Conservation (phyloP, 2,888 invertebrate species). For the Eupeodes luniger region DNA sequence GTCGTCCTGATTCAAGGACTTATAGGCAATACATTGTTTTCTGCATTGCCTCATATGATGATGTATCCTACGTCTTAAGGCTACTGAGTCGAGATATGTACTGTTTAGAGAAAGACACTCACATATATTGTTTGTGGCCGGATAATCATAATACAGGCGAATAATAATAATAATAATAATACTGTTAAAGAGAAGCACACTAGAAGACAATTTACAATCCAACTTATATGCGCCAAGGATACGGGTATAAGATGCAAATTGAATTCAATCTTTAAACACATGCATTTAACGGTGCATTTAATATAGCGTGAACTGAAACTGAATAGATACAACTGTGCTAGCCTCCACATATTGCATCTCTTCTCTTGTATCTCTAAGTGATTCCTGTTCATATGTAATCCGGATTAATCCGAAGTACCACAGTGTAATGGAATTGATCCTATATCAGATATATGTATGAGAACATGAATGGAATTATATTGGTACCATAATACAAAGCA, state of each 20-base stretch:
- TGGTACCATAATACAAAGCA: constrained; percentile 32
- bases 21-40: not conserved
- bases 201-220: constrained; percentile 18
- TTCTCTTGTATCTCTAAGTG: not conserved
- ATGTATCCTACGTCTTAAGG: not conserved
- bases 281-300: constrained; percentile 24
- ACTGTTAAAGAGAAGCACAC: not conserved
- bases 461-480: not conserved
- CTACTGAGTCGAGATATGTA: too few species aligned
- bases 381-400: not conserved
- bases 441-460: not conserved
- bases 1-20: constrained; percentile 6
- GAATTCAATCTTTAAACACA: constrained; percentile 34
- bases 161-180: constrained; percentile 28
- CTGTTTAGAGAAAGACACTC: not conserved
- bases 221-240: constrained; percentile 20
- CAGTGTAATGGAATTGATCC: constrained; percentile 49
- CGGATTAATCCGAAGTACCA: constrained; percentile 23
- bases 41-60: not conserved
- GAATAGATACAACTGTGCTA: too few species aligned
- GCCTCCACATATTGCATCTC: not conserved
- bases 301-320: constrained; percentile 19
- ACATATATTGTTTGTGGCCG: constrained; percentile 35
- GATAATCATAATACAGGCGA: constrained; percentile 51
- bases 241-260: constrained; percentile 40